Evolutionary conservation across 2,888 invertebrate genomes (phyloP).

Genomic region (Mythimna pallens): DNA sequence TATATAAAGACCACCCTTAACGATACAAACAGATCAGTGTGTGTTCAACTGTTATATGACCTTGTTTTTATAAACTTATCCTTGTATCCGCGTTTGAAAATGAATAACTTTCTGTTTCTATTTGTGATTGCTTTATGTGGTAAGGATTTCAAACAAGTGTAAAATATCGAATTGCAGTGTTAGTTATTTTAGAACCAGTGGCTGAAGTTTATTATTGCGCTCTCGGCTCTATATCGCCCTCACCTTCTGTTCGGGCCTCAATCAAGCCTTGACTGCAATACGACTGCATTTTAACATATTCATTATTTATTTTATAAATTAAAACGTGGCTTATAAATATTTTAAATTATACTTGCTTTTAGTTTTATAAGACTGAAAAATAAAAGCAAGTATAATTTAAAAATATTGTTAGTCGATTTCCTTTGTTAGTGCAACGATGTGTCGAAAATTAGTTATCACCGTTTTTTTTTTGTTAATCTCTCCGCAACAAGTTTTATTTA

Average conservation of each 20-base stretch:
- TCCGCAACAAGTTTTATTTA: background rate
- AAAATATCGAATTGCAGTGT: background rate
- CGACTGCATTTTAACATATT: background rate
- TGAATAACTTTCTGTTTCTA: slow-evolving; percentile 18
- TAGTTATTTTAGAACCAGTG: background rate
- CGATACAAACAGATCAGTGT: background rate
- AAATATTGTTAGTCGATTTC: background rate
- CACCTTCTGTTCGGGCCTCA: background rate
- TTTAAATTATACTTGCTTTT: no score
- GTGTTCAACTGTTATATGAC: background rate
- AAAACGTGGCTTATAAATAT: background rate
- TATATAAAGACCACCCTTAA: background rate
- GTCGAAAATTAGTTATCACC: background rate
- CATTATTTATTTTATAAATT: no score
- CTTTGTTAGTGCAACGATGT: background rate
- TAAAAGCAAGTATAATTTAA: background rate
- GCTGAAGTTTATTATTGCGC: background rate
- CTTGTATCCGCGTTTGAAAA: background rate
- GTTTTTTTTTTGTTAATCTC: background rate
- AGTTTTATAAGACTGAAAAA: no score
- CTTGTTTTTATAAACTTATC: background rate
- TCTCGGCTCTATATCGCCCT: background rate
- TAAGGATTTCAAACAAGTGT: slow-evolving; percentile 11
- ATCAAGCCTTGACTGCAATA: background rate
- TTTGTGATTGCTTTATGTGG: slow-evolving; percentile 35